Percentiles rank a stretch among this genome's conserved stretches.
phyloP scores from a whole-genome alignment of 2,888 invertebrate genomes.

The Blera fallax region DNA sequence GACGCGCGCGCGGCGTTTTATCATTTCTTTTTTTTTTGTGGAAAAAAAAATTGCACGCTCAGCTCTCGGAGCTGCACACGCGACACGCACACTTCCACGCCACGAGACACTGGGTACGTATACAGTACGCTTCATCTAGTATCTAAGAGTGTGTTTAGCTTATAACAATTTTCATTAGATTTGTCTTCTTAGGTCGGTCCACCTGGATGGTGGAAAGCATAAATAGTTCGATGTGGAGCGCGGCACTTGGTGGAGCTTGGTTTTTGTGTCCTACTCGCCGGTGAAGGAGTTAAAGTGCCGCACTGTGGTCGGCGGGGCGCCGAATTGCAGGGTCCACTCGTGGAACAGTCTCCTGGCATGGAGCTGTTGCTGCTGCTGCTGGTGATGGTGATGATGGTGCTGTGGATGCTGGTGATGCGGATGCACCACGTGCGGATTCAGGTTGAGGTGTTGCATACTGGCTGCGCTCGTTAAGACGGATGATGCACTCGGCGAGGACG shows the following conservation, averaged over 20 bases:
- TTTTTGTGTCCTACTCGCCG: constrained; percentile 79
- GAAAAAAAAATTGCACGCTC: constrained; percentile 41
- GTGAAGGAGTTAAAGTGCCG: constrained; percentile 81
- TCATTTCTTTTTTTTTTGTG: constrained; percentile 2
- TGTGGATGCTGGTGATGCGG: constrained; percentile 80
- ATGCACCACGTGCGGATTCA: constrained; percentile 80
- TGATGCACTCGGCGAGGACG: constrained; percentile 78
- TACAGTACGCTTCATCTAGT: constrained; percentile 39
- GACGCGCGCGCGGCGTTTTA: constrained; percentile 54
- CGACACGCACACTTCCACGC: constrained; percentile 62
- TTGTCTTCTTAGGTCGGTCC: constrained; percentile 46
- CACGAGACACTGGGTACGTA: constrained; percentile 43
- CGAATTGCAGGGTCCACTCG: constrained; percentile 82
- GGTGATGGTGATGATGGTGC: constrained; percentile 81
- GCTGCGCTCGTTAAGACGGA: constrained; percentile 78
- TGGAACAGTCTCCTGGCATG: constrained; percentile 81
- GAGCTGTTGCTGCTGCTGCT: constrained; percentile 82
- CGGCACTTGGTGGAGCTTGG: constrained; percentile 33
- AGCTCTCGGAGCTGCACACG: constrained; percentile 68
- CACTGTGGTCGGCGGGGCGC: constrained; percentile 81
- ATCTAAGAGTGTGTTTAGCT: constrained; percentile 54
- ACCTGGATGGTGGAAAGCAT: constrained; percentile 18
- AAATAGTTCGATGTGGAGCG: constrained; percentile 27
- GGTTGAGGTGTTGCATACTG: constrained; percentile 79
- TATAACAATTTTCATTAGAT: constrained; percentile 48